phyloP scores from a whole-genome alignment of 2,113 vertebrate genomes.

The Polypterus senegalus region DNA sequence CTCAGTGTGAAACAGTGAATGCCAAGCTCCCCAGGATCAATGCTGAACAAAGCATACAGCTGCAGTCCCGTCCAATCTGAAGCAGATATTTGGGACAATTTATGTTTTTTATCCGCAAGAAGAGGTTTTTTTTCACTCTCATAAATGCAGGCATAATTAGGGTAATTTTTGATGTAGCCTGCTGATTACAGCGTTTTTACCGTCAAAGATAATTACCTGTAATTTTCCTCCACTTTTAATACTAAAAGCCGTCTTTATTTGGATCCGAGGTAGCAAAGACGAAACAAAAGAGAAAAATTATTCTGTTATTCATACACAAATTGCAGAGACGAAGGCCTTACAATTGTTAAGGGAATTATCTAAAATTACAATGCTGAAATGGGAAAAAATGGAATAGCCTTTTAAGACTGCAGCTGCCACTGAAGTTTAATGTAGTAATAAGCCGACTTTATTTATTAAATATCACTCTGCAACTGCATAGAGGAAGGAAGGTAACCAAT shows the following conservation, averaged over 20 bases:
- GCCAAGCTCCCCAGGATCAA: conserved; percentile 97
- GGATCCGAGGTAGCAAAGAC: conserved; percentile 98
- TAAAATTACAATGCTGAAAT: conserved; percentile 94
- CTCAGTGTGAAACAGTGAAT: conserved; percentile 94
- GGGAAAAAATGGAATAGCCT: conserved; percentile 61
- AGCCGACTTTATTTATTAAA: neutral
- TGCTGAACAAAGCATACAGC: conserved; percentile 99
- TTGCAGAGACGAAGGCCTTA: conserved; percentile 87
- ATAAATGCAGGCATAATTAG: conserved; percentile 99
- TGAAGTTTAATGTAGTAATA: conserved; percentile 52
- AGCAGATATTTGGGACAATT: conserved; percentile 99
- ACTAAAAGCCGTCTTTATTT: conserved; percentile 99
- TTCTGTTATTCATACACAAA: conserved; percentile 99
- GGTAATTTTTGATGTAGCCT: conserved; percentile 99
- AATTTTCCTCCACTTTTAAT: conserved; percentile 99
- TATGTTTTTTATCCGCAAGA: conserved; percentile 99
- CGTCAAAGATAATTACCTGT: conserved; percentile 99
- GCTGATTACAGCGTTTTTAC: conserved; percentile 99
- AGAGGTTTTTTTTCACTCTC: conserved; percentile 93
- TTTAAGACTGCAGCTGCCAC: conserved; percentile 81
- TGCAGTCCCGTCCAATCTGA: conserved; percentile 99
- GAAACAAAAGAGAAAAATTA: conserved; percentile 99
- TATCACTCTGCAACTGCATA: conserved; percentile 2
- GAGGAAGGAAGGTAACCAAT: neutral
- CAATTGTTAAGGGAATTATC: conserved; percentile 92